Evolutionary conservation across 2,888 invertebrate species (phyloP).

Genomic region (Belgica antarctica): DNA sequence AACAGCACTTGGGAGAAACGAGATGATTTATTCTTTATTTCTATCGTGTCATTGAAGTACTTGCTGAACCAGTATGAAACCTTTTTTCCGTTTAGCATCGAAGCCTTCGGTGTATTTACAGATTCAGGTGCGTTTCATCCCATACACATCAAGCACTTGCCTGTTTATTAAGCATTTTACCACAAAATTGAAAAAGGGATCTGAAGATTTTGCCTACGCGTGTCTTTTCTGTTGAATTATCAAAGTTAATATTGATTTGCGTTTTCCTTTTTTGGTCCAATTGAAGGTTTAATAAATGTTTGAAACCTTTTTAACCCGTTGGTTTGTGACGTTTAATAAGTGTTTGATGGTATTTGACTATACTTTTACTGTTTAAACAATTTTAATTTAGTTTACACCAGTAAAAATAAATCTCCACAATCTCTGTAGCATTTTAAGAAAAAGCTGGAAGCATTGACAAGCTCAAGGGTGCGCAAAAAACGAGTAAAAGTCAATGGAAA

Average conservation of each 20-base stretch:
- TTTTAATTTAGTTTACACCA: too few species aligned
- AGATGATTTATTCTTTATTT: constrained; percentile 21
- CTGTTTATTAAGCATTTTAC: constrained; percentile 36
- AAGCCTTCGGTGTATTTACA: constrained; percentile 28
- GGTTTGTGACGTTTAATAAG: too few species aligned
- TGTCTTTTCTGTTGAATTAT: background rate
- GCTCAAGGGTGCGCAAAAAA: too few species aligned
- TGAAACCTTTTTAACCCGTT: too few species aligned
- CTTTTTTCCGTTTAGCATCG: background rate
- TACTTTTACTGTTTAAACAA: too few species aligned
- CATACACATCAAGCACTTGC: background rate
- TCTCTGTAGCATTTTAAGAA: too few species aligned
- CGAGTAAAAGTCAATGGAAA: background rate
- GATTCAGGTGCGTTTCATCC: constrained; percentile 32
- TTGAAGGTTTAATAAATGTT: too few species aligned
- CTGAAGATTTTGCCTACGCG: background rate
- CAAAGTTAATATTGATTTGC: background rate
- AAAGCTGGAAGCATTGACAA: too few species aligned
- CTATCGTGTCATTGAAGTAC: too few species aligned
- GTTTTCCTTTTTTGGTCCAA: background rate
- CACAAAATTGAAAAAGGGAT: constrained; percentile 32
- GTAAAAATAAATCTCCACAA: too few species aligned
- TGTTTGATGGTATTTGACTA: too few species aligned
- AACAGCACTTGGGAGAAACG: background rate
- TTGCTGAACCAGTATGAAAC: background rate